Evolutionary conservation across 2,113 vertebrate genomes (phyloP).

Genomic region (Phaetusa simplex): DNA sequence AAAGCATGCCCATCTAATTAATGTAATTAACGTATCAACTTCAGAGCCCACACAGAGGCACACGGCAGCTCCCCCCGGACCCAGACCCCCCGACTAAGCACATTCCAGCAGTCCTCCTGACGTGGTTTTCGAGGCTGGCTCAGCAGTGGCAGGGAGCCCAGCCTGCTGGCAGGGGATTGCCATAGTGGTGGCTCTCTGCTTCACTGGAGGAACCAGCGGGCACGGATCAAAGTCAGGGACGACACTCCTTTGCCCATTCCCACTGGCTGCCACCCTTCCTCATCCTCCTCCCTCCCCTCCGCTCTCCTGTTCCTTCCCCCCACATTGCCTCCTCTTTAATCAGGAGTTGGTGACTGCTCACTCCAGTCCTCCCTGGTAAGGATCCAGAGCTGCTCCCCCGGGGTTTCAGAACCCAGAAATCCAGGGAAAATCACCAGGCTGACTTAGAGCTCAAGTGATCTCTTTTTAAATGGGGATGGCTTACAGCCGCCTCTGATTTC

Average conservation of each 20-base stretch:
- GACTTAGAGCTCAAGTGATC: neutral
- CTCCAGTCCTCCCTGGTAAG: neutral
- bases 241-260: accelerated
- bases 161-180: neutral
- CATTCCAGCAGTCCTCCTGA: neutral
- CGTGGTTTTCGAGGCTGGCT: neutral
- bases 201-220: neutral
- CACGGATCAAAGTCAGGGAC: neutral
- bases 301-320: neutral
- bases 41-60: neutral
- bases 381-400: neutral
- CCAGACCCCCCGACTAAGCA: neutral
- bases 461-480: neutral
- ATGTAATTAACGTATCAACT: conserved; percentile 58
- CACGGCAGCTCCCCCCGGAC: accelerated
- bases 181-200: neutral
- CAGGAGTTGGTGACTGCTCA: neutral
- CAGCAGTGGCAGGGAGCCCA: neutral
- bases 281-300: neutral
- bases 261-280: neutral
- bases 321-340: accelerated
- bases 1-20: conserved; percentile 64
- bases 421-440: neutral
- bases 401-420: neutral
- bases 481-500: neutral